Evolutionary conservation across 2,113 vertebrate species (phyloP).

Genomic region (Theristicus caerulescens): DNA sequence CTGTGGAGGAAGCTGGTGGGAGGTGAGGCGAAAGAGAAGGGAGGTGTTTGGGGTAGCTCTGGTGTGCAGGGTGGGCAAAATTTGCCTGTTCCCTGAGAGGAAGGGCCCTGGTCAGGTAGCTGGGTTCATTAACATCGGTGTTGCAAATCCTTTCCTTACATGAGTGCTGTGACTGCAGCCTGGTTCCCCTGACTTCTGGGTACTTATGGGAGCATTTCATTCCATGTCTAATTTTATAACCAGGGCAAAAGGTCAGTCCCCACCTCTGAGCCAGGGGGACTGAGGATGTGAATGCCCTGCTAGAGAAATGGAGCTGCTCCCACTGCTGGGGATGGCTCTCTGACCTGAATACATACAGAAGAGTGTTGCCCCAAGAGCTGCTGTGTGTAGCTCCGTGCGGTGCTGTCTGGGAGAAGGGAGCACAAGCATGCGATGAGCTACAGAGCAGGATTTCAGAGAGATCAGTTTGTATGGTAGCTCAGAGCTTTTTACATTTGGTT

Average conservation of each 20-base stretch:
- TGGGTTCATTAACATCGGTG: neutral
- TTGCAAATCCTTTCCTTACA: neutral
- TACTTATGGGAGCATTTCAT: neutral
- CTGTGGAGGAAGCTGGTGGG: neutral
- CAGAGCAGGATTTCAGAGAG: neutral
- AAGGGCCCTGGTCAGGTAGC: neutral
- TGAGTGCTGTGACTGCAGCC: neutral
- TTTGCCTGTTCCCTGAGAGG: neutral
- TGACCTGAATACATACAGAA: accelerated
- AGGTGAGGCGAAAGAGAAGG: neutral
- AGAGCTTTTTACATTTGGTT: neutral
- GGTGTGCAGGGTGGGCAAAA: neutral
- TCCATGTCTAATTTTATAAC: neutral
- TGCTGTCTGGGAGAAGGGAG: neutral
- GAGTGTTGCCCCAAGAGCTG: neutral
- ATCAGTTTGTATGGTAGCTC: neutral
- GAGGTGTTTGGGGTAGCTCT: neutral
- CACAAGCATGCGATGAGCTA: neutral
- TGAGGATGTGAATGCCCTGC: neutral
- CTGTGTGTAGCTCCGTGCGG: accelerated
- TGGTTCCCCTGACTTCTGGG: neutral
- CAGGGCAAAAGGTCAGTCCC: neutral
- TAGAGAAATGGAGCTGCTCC: neutral
- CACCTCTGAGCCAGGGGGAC: neutral
- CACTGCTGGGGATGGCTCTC: neutral